Conservation (phyloP, 2,797 vertebrate species). For the Podarcis siculus region DNA sequence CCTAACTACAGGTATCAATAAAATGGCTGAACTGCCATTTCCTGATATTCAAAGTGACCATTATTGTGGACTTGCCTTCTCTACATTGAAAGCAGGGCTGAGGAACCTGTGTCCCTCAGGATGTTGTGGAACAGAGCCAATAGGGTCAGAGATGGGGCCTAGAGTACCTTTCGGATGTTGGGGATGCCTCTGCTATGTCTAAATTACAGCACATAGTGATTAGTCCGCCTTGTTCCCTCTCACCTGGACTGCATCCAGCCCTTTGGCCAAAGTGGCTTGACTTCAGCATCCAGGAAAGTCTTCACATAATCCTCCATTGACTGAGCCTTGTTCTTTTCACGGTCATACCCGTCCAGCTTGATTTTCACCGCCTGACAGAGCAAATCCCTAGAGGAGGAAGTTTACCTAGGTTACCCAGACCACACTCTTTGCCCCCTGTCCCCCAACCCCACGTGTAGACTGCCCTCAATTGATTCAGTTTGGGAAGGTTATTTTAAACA, state of each 20-base stretch:
- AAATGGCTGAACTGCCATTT: too few relatives aligned
- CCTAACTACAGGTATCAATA: too few relatives aligned
- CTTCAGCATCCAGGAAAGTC: conserved; percentile 93
- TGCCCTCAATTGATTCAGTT: neutral
- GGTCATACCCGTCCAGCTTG: conserved; percentile 84
- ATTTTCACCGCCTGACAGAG: conserved; percentile 84
- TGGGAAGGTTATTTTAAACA: neutral
- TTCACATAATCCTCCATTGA: conserved; percentile 97
- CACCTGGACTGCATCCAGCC: conserved; percentile 99
- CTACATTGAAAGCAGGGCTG: too few relatives aligned
- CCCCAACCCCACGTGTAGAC: conserved; percentile 13
- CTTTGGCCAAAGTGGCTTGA: conserved; percentile 96
- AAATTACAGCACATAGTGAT: neutral
- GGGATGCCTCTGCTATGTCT: neutral
- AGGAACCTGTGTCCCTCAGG: neutral
- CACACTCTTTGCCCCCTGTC: neutral
- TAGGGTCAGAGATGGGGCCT: neutral
- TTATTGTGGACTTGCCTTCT: too few relatives aligned
- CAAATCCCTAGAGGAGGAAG: conserved; percentile 81
- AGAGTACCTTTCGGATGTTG: neutral
- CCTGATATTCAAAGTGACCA: too few relatives aligned
- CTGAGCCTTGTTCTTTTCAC: conserved; percentile 78
- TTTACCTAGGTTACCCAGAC: conserved; percentile 46
- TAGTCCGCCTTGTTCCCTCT: conserved; percentile 49
- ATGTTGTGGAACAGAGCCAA: neutral